Percentiles rank a stretch among this genome's conserved stretches.
These are phyloP conservation scores for Caenorhabditis plicata DNA, from an alignment of 2,888 invertebrate genomes.

Conservation along the genomic window DNA sequence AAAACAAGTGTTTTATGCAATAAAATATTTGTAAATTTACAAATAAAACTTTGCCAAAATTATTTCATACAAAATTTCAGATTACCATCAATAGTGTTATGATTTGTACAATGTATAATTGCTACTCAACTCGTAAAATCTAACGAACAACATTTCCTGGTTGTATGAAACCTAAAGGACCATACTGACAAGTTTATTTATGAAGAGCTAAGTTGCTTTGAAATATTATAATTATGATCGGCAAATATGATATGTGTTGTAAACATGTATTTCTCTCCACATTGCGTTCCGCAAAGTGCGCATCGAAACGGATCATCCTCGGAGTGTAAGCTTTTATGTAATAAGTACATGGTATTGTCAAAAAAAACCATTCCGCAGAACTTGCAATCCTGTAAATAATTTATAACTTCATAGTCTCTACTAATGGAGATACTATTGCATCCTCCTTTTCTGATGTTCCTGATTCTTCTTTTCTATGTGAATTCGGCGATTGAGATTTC, in stretches of 20 bases:
- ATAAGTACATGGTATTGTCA: slow-evolving; percentile 90
- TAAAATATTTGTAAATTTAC: too few species aligned
- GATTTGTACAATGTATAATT: too few species aligned
- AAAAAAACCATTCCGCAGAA: slow-evolving; percentile 93
- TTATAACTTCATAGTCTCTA: slow-evolving; percentile 1
- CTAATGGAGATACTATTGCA: slow-evolving; percentile 4
- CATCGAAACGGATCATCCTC: slow-evolving; percentile 86
- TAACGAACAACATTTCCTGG: too few species aligned
- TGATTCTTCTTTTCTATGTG: slow-evolving; percentile 18
- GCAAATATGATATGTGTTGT: slow-evolving; percentile 86
- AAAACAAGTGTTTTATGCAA: too few species aligned
- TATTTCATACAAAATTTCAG: too few species aligned
- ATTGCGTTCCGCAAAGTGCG: slow-evolving; percentile 92
- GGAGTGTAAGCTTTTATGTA: slow-evolving; percentile 91
- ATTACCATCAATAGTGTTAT: too few species aligned
- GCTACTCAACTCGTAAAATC: too few species aligned
- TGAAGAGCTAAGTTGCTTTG: too few species aligned
- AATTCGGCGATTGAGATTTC: slow-evolving; percentile 28
- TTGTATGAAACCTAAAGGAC: too few species aligned
- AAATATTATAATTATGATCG: slow-evolving; percentile 49
- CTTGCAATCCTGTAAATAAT: slow-evolving; percentile 71
- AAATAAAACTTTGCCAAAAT: too few species aligned
- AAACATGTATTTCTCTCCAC: slow-evolving; percentile 92
- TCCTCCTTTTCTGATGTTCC: slow-evolving; percentile 26
- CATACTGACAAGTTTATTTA: too few species aligned